Base-by-base conservation (phyloP, 2,113 vertebrate genomes). In the Corynorhinus townsendii region DNA sequence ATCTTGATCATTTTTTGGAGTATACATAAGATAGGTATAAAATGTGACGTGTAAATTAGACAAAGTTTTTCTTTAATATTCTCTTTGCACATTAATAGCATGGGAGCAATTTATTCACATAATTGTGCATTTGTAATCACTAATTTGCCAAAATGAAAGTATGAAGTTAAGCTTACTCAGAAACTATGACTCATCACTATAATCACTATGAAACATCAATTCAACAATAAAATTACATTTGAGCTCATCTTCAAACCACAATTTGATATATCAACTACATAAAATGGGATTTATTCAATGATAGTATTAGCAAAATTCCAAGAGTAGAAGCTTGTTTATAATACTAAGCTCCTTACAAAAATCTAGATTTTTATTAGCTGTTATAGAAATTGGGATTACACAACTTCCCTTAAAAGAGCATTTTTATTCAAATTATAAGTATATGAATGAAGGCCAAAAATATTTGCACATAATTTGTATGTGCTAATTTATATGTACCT, bases 191-290 rank as follows among this genome's bases (percentile, higher is more conserved):
- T 64, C 77, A 90, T 76, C 43, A 26, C 52, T 26, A 64, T 71
- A n/a, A 79, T 38, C 54, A 89, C 20, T 38, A n/a, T 43, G 54
- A 89, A 95, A 88, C 20, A 71, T 72, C 35, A 75, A 22, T 22
- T 76, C 73, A 93, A 86, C n/a, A 22, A 35, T 54, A 49, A 93
- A 85, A 92, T 73, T 91, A 73, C 49, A 56, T 72, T 93, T 92
- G 35, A 87, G 3, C 22, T 69, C 49, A 69, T 64, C 52, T 64
- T 90, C 33, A 92, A 96, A 81, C 86, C 40, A 81, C 43, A 89
- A 81, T 43, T 90, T 90, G 35, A 17, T 1, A 14, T 59, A 54
- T 47, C 22, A 92, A 28, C 72, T 56, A 52, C 1, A 22, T 69
- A 91, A 86, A 52, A 89, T 91, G 64, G 4, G 7, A 94, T 49